These are phyloP conservation scores for Euleptes europaea DNA, from an alignment of 2,113 vertebrate species.

Conservation along the genomic window DNA sequence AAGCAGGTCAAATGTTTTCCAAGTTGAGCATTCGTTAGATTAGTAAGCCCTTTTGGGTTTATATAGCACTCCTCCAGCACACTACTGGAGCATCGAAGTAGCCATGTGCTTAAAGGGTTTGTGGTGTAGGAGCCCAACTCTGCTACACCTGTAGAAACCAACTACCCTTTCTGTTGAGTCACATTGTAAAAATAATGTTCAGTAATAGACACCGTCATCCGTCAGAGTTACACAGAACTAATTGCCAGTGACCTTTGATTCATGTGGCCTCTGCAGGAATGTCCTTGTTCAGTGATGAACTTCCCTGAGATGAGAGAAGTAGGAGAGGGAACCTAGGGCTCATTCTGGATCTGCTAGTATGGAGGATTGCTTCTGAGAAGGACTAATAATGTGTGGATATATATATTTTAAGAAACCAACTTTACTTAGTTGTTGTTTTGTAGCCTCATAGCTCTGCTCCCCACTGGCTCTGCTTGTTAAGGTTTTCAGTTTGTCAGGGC, in stretches of 20 bases:
- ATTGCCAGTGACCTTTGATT: background rate
- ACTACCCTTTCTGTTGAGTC: background rate
- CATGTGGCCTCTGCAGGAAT: background rate
- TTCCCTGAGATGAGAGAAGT: background rate
- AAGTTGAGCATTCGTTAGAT: background rate
- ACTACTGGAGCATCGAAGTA: background rate
- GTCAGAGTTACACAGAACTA: background rate
- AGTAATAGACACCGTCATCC: background rate
- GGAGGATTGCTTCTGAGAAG: background rate
- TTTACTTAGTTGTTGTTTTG: background rate
- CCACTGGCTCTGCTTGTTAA: background rate
- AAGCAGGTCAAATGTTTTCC: background rate
- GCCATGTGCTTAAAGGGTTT: background rate
- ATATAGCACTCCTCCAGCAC: too few relatives aligned
- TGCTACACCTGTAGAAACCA: background rate
- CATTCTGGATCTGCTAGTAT: background rate
- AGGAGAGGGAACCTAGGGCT: background rate
- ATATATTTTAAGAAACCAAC: background rate
- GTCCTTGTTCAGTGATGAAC: background rate
- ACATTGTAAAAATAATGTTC: background rate
- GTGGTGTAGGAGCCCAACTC: background rate
- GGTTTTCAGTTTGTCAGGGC: background rate
- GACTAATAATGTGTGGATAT: too few relatives aligned
- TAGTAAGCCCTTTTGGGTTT: too few relatives aligned
- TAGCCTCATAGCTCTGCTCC: background rate